phyloP scores from a whole-genome alignment of 2,888 invertebrate species.

The Drosophila robusta region DNA sequence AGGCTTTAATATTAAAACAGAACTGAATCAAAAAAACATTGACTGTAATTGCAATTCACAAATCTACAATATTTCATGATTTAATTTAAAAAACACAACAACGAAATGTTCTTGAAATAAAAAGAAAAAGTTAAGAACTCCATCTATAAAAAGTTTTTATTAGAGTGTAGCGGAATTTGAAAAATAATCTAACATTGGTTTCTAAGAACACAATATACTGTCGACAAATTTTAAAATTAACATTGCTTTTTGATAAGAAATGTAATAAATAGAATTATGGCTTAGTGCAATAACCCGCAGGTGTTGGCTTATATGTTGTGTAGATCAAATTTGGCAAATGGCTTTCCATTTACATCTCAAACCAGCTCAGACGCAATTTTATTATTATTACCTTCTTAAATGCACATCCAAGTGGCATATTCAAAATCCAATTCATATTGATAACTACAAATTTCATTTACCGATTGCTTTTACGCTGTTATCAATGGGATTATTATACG shows the following conservation, averaged over 20 bases:
- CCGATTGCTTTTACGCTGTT: conserved; percentile 46
- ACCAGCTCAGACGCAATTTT: conserved; percentile 2
- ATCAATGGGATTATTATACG: conserved; percentile 61
- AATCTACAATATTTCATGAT: too few relatives aligned
- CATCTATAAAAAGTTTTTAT: not conserved
- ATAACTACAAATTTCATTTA: conserved; percentile 54
- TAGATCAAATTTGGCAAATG: not conserved
- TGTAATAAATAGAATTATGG: not conserved
- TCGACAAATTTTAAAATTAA: not conserved
- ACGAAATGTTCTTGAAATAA: too few relatives aligned
- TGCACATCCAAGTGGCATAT: not conserved
- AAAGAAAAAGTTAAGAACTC: not conserved
- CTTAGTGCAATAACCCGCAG: not conserved
- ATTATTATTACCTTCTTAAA: conserved; percentile 8
- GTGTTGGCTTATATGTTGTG: not conserved
- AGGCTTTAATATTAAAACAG: too few relatives aligned
- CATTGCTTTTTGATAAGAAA: not conserved
- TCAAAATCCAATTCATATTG: conserved; percentile 23
- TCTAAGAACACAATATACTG: not conserved
- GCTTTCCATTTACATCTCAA: not conserved
- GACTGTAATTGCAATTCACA: too few relatives aligned
- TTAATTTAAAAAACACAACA: not conserved
- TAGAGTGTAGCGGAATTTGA: not conserved
- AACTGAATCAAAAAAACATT: too few relatives aligned
- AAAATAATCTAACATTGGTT: not conserved